Percentiles rank a stretch among this genome's conserved stretches.
Evolutionary conservation across 1,140 invertebrate species (phyloP).

Genomic region (Cydia pomonella): DNA sequence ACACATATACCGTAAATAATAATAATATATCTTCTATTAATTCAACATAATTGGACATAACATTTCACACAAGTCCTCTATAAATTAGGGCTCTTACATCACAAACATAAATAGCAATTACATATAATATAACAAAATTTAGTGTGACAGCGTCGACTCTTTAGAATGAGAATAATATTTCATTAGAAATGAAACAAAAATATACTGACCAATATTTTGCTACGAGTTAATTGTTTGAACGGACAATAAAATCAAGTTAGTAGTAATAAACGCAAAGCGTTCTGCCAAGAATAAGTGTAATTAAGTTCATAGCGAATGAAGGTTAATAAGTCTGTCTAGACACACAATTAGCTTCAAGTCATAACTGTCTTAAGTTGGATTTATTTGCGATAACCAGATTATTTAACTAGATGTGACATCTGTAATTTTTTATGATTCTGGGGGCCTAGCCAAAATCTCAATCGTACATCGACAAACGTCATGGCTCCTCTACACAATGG

Average conservation of each 20-base stretch:
- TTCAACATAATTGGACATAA: too few relatives aligned
- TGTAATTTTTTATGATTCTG: background rate
- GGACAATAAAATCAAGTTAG: background rate
- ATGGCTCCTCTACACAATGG: too few relatives aligned
- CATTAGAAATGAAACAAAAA: background rate
- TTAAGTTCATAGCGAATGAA: background rate
- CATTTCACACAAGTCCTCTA: too few relatives aligned
- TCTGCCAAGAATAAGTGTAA: background rate
- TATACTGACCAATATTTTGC: background rate
- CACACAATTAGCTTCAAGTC: slow-evolving; percentile 13
- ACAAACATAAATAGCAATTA: too few relatives aligned
- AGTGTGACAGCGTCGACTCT: too few relatives aligned
- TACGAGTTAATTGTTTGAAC: background rate
- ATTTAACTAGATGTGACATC: background rate
- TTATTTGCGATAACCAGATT: background rate
- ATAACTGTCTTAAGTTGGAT: slow-evolving; percentile 16
- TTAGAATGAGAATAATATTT: background rate
- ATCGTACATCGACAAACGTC: too few relatives aligned
- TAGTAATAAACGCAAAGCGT: background rate
- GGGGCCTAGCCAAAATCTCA: too few relatives aligned
- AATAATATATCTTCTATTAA: too few relatives aligned
- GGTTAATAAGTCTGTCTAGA: slow-evolving; percentile 14
- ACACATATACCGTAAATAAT: too few relatives aligned
- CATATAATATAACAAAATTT: too few relatives aligned
- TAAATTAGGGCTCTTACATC: too few relatives aligned